Conservation (phyloP, 2,888 invertebrate species). For the Julus scandinavius region DNA sequence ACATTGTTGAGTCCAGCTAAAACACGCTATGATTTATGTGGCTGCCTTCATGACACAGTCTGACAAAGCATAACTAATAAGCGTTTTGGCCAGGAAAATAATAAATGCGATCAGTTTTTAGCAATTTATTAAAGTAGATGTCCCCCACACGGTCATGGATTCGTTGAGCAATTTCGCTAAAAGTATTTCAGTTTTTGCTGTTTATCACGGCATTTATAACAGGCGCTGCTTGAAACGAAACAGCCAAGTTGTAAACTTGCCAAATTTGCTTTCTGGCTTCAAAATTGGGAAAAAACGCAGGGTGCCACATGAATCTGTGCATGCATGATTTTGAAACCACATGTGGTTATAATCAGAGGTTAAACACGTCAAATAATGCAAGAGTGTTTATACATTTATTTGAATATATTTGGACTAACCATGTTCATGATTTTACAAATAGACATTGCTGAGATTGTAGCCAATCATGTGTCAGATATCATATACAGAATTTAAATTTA, state of each 20-base stretch:
- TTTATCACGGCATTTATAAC: constrained; percentile 23
- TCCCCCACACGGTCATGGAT: not conserved
- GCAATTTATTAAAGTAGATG: constrained; percentile 33
- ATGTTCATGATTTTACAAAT: too few species aligned
- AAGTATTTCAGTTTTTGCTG: constrained; percentile 33
- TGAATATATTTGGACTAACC: too few species aligned
- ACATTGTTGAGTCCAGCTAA: constrained; percentile 2
- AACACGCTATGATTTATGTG: not conserved
- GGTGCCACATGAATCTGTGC: not conserved
- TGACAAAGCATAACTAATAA: constrained; percentile 6
- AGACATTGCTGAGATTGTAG: too few species aligned
- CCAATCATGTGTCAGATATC: too few species aligned
- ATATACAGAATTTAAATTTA: too few species aligned
- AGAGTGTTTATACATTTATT: too few species aligned
- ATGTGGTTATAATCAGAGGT: too few species aligned
- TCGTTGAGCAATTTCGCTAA: constrained; percentile 27
- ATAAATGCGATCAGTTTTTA: not conserved
- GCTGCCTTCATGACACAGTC: not conserved
- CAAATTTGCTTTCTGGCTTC: constrained; percentile 8
- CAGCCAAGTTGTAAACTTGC: not conserved
- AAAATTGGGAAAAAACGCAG: not conserved
- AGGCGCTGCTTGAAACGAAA: not conserved
- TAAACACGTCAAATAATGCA: too few species aligned
- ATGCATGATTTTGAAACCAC: too few species aligned
- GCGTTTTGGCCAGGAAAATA: not conserved